Evolutionary conservation across 2,113 vertebrate genomes (phyloP).

Genomic region (Okapia johnstoni): DNA sequence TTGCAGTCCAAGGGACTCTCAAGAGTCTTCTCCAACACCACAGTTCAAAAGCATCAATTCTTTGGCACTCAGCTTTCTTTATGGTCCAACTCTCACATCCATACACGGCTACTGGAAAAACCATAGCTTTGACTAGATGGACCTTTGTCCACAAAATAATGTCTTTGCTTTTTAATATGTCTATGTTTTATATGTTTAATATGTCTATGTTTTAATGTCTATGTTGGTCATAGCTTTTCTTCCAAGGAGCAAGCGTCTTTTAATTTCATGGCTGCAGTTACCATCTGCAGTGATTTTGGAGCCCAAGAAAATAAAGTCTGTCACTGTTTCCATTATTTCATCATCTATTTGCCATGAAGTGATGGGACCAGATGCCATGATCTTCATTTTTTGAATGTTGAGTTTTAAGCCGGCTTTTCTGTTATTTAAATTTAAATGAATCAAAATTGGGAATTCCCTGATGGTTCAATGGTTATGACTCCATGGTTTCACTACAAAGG

Average conservation of each 20-base stretch:
- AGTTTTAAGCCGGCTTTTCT: neutral
- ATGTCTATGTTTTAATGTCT: too few species aligned
- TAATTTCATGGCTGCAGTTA: neutral
- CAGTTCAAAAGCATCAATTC: neutral
- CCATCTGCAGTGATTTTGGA: neutral
- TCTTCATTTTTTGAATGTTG: neutral
- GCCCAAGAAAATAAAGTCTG: neutral
- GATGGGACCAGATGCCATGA: neutral
- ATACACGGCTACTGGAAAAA: neutral
- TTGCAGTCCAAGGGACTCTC: neutral
- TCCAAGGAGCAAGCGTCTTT: neutral
- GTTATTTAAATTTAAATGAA: neutral
- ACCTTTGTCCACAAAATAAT: neutral
- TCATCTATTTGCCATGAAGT: neutral
- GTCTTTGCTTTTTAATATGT: neutral
- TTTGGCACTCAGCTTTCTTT: rapidly evolving
- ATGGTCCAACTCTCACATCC: neutral
- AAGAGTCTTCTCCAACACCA: neutral
- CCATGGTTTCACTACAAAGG: neutral
- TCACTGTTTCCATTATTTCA: neutral
- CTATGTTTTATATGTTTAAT: too few species aligned
- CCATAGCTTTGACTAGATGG: neutral
- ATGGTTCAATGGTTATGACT: neutral
- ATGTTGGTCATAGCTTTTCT: neutral
- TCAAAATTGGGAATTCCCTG: neutral